Evolutionary conservation across 2,888 invertebrate species (phyloP).

Genomic region (Miltochrista miniata): DNA sequence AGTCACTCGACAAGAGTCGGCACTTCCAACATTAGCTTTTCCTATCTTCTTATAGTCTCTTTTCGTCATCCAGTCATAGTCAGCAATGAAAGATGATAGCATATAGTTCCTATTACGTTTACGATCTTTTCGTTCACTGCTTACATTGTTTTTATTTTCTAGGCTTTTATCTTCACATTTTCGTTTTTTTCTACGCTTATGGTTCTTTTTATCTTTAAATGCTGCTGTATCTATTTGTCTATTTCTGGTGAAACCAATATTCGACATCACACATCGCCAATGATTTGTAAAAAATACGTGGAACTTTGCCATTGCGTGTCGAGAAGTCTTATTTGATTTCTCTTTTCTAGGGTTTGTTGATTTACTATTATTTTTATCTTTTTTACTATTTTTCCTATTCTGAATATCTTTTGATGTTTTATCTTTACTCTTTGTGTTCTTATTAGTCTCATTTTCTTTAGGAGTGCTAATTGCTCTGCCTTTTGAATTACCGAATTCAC

Average conservation of each 20-base stretch:
- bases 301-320: conserved; percentile 11
- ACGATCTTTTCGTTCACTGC: conserved; percentile 27
- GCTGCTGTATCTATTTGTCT: conserved; percentile 6
- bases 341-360: conserved; percentile 9
- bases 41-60: conserved; percentile 15
- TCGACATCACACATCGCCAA: conserved; percentile 35
- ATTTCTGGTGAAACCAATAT: conserved; percentile 18
- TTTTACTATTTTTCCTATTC: conserved; percentile 7
- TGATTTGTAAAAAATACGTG: conserved; percentile 29
- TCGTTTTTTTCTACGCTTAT: conserved; percentile 56
- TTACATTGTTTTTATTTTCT: conserved; percentile 7
- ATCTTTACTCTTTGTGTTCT: conserved; percentile 4
- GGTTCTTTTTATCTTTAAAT: conserved; percentile 39
- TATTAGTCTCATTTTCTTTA: conserved; percentile 7
- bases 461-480: background rate
- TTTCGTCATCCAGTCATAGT: conserved; percentile 44
- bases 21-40: background rate
- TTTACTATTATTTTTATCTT: conserved; percentile 1
- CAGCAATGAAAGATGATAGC: conserved; percentile 47
- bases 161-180: conserved; percentile 4
- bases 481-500: too few relatives aligned
- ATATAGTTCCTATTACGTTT: conserved; percentile 46
- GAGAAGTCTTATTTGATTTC: conserved; percentile 14
- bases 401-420: conserved; percentile 4
- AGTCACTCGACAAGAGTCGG: conserved; percentile 6